These are phyloP conservation scores for Drosophila falleni DNA, from an alignment of 2,888 invertebrate genomes.

Conservation along the genomic window DNA sequence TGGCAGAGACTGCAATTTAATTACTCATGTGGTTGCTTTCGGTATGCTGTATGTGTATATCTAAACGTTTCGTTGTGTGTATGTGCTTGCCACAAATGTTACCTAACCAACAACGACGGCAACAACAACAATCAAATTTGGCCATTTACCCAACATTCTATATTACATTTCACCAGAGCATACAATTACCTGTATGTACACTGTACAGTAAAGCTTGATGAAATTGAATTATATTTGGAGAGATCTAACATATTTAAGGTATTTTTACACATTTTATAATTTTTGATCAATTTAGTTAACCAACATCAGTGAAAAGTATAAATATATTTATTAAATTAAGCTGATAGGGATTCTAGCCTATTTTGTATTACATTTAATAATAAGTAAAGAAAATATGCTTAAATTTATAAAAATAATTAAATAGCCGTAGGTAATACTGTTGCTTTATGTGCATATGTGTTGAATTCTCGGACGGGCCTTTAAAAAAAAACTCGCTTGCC, in stretches of 20 bases:
- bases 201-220: conserved; percentile 31
- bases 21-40: conserved; percentile 64
- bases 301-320: background rate
- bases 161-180: conserved; percentile 25
- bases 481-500: background rate
- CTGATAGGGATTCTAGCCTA: background rate
- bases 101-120: conserved; percentile 6
- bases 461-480: background rate
- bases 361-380: background rate
- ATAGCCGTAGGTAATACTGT: background rate
- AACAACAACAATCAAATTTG: conserved; percentile 40
- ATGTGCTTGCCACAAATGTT: conserved; percentile 38
- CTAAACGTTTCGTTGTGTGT: conserved; percentile 10
- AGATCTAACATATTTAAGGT: no score
- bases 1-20: conserved; percentile 71
- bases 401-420: background rate
- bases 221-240: conserved; percentile 17
- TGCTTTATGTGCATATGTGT: background rate
- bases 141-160: conserved; percentile 37
- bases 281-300: no score
- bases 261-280: no score
- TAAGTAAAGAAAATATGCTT: background rate
- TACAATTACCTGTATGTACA: conserved; percentile 3
- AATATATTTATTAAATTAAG: background rate
- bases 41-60: background rate